phyloP scores from a whole-genome alignment of 2,113 vertebrate genomes.

The Canis aureus region DNA sequence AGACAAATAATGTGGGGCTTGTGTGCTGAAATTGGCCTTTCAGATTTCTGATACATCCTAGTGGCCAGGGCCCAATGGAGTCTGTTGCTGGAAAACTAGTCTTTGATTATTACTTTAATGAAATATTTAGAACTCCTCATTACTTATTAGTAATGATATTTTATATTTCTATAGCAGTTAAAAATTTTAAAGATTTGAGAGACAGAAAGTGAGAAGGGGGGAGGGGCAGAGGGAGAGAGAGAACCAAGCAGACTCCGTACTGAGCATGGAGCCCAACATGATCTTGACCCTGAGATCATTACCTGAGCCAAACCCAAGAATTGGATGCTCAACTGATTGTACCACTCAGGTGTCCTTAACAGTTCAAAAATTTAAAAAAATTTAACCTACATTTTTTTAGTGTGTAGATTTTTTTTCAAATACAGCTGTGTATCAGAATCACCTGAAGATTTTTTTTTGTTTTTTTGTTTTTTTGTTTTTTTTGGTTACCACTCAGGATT shows the following conservation, averaged over 20 bases:
- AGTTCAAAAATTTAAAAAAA: neutral
- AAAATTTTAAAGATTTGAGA: neutral
- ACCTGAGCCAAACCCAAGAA: neutral
- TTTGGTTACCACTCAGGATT: neutral
- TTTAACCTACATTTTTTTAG: neutral
- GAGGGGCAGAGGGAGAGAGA: neutral
- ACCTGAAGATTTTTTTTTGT: neutral
- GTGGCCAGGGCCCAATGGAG: neutral
- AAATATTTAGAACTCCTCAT: neutral
- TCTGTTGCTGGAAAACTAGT: neutral
- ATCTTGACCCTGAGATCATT: neutral
- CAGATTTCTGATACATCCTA: neutral
- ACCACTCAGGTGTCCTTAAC: too few relatives aligned
- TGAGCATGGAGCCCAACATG: neutral
- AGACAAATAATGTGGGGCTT: neutral
- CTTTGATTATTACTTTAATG: neutral
- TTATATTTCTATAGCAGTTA: neutral
- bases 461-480: too few relatives aligned
- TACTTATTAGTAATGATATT: neutral
- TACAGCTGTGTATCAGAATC: neutral
- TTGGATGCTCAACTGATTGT: neutral
- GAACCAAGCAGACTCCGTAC: neutral
- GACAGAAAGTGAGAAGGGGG: neutral
- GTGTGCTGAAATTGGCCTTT: neutral
- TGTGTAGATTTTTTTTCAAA: conserved; percentile 24